Conservation (phyloP, 2,888 invertebrate genomes). For the Tortrix viridana region DNA sequence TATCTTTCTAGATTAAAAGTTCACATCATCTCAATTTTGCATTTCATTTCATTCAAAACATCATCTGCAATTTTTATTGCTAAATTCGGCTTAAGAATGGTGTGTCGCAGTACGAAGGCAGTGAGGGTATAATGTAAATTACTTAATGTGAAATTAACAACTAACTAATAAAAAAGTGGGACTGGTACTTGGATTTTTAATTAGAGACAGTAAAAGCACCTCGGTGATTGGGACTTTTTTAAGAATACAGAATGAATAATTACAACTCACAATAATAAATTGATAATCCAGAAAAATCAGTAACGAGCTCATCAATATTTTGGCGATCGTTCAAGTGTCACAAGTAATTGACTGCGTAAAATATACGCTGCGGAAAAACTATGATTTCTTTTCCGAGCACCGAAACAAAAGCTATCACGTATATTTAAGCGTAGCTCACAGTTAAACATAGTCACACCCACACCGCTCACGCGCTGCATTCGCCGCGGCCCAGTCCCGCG, state of each 20-base stretch:
- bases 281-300: not conserved
- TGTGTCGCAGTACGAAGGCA: no score
- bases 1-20: no score
- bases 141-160: no score
- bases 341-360: constrained; percentile 28
- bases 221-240: no score
- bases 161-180: no score
- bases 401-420: constrained; percentile 75
- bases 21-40: no score
- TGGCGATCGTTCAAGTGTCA: constrained; percentile 31
- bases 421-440: constrained; percentile 81
- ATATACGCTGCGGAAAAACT: constrained; percentile 34
- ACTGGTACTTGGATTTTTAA: not conserved
- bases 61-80: no score
- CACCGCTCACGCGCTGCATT: constrained; percentile 60
- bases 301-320: constrained; percentile 21
- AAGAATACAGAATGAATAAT: not conserved
- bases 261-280: not conserved
- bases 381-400: constrained; percentile 61
- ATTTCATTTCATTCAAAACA: no score
- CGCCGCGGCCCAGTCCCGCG: constrained; percentile 71
- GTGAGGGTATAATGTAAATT: no score
- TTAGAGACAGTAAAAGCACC: no score
- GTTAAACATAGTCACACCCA: constrained; percentile 81
- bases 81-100: no score